Evolutionary conservation across 2,888 invertebrate genomes (phyloP).

Genomic region (Gnatocerus cornutus): DNA sequence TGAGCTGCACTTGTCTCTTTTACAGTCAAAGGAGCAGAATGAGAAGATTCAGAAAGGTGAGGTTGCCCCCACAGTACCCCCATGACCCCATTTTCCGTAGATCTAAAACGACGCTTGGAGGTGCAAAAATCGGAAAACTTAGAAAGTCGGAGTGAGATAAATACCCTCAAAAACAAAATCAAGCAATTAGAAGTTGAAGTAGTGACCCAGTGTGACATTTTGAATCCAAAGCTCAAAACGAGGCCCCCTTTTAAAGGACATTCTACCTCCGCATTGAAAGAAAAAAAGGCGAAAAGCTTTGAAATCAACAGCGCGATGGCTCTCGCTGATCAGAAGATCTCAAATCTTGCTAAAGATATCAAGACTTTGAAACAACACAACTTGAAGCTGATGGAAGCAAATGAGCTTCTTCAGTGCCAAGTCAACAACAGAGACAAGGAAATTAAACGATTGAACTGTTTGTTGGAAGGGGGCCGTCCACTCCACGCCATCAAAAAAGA

Average conservation of each 20-base stretch:
- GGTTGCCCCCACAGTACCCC: constrained; percentile 20
- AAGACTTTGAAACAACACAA: constrained; percentile 69
- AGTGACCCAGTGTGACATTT: constrained; percentile 68
- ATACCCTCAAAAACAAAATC: constrained; percentile 77
- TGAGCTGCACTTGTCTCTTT: constrained; percentile 79
- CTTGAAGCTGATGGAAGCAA: constrained; percentile 63
- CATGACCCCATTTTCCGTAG: constrained; percentile 61
- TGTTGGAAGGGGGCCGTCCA: constrained; percentile 83
- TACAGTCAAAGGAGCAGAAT: constrained; percentile 79
- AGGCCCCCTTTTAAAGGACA: constrained; percentile 41
- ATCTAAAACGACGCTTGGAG: constrained; percentile 72
- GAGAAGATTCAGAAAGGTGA: constrained; percentile 75
- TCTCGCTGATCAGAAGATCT: constrained; percentile 67
- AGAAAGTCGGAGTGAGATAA: constrained; percentile 72
- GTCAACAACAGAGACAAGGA: constrained; percentile 77
- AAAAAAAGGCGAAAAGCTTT: constrained; percentile 71
- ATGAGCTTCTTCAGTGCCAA: constrained; percentile 68
- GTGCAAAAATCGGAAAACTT: constrained; percentile 75
- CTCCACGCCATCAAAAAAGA: constrained; percentile 77
- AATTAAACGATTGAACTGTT: constrained; percentile 79
- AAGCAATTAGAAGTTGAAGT: constrained; percentile 72
- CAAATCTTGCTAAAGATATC: constrained; percentile 69
- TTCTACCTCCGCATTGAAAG: constrained; percentile 67
- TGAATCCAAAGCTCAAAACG: background rate
- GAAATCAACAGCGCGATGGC: constrained; percentile 71